Evolutionary conservation across 2,888 invertebrate genomes (phyloP).

Genomic region (Orthosia cruda): DNA sequence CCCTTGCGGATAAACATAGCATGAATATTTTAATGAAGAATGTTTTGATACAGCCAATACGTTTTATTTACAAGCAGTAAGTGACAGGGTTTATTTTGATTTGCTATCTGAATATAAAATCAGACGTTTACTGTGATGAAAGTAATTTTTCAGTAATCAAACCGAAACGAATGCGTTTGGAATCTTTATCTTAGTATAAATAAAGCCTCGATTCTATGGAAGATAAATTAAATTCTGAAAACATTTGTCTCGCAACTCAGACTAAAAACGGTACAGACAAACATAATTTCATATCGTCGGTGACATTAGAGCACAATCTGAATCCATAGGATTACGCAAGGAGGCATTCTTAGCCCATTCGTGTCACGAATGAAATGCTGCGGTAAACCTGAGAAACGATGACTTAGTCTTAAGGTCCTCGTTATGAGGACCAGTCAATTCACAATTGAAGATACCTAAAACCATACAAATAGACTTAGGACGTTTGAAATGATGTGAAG

Average conservation of each 20-base stretch:
- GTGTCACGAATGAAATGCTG: no score
- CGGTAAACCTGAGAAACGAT: no score
- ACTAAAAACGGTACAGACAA: no score
- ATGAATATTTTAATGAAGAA: conserved; percentile 39
- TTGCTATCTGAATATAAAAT: conserved; percentile 32
- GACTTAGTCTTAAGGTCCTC: no score
- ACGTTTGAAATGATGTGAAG: conserved; percentile 19
- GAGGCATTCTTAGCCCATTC: no score
- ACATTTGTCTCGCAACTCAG: no score
- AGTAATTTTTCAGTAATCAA: conserved; percentile 1
- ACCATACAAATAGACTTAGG: conserved; percentile 9
- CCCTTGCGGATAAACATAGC: conserved; percentile 10
- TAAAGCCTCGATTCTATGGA: background rate
- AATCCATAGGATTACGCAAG: no score
- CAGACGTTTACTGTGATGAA: conserved; percentile 29
- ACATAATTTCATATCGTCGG: no score
- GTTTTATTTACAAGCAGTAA: conserved; percentile 29
- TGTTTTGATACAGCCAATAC: conserved; percentile 29
- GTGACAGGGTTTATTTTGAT: conserved; percentile 24
- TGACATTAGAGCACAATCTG: no score
- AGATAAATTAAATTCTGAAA: background rate
- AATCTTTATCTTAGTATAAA: conserved; percentile 11
- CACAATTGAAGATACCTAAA: background rate
- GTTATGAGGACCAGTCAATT: no score
- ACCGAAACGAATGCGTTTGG: background rate